A percentile compares a stretch with the other conserved stretches of the same genome.
Evolutionary conservation across 2,888 invertebrate genomes (phyloP).

Genomic region (Perizoma flavofasciatum): DNA sequence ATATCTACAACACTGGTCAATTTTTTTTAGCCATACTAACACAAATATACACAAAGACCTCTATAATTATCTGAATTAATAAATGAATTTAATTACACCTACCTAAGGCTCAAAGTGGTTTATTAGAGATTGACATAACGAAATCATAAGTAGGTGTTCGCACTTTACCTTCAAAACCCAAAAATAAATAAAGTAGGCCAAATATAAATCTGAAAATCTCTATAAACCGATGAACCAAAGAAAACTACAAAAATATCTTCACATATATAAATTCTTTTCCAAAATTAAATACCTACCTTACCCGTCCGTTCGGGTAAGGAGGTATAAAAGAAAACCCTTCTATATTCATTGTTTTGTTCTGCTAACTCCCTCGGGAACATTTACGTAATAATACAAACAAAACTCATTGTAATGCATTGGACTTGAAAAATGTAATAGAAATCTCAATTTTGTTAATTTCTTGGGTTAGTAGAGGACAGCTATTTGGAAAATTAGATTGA

Average conservation of each 20-base stretch:
- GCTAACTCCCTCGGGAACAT: conserved; percentile 43
- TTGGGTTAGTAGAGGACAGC: conserved; percentile 3
- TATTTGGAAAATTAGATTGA: conserved; percentile 10
- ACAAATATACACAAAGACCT: no score
- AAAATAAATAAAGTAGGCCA: neutral
- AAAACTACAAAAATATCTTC: conserved; percentile 2
- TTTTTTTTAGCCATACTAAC: no score
- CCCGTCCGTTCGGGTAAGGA: conserved; percentile 2
- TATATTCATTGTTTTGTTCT: conserved; percentile 55
- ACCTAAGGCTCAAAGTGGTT: no score
- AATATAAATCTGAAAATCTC: neutral
- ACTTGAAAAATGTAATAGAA: conserved; percentile 20
- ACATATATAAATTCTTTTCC: conserved; percentile 8
- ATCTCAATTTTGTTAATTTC: conserved; percentile 17
- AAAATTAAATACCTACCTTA: conserved; percentile 13
- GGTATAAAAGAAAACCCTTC: conserved; percentile 39
- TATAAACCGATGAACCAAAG: conserved; percentile 4
- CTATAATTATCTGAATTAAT: no score
- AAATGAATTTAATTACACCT: no score
- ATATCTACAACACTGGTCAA: no score
- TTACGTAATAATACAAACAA: conserved; percentile 47
- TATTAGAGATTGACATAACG: no score
- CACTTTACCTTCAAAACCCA: no score
- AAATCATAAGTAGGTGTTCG: no score
- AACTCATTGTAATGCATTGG: conserved; percentile 28